These are phyloP conservation scores for Sakesphorus luctuosus DNA, from an alignment of 2,113 vertebrate genomes.

Conservation along the genomic window DNA sequence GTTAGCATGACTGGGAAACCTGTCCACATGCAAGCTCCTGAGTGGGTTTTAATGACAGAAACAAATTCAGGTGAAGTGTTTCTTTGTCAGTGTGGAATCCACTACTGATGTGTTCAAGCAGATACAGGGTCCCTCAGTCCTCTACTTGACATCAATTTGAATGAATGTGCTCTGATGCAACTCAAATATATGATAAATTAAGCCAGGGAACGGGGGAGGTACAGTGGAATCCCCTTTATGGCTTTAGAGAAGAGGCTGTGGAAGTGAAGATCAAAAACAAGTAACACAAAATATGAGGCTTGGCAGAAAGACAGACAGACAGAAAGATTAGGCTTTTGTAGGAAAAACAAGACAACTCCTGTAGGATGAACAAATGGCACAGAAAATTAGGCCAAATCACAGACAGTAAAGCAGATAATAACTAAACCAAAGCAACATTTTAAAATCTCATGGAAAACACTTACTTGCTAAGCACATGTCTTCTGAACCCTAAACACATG, in stretches of 20 bases:
- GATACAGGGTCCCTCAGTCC: background rate
- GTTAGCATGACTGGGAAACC: background rate
- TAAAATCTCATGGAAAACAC: background rate
- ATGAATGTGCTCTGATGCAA: background rate
- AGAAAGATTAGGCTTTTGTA: background rate
- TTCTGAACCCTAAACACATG: background rate
- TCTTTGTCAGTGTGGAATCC: background rate
- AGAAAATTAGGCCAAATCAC: background rate
- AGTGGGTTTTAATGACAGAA: background rate
- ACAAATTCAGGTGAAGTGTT: background rate
- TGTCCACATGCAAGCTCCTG: background rate
- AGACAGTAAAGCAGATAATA: background rate
- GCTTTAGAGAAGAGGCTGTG: background rate
- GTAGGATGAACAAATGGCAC: background rate
- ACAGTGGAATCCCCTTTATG: background rate
- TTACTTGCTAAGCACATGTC: background rate
- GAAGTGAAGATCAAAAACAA: background rate
- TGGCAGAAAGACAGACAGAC: background rate
- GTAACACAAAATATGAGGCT: background rate
- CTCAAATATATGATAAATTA: background rate
- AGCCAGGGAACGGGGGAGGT: background rate
- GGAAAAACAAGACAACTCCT: background rate
- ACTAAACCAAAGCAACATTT: background rate
- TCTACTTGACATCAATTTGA: background rate
- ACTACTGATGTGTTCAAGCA: background rate